Evolutionary conservation across 2,797 vertebrate species (phyloP), one percentile per base, ranked within the genome.

Genomic region (Masticophis lateralis): DNA sequence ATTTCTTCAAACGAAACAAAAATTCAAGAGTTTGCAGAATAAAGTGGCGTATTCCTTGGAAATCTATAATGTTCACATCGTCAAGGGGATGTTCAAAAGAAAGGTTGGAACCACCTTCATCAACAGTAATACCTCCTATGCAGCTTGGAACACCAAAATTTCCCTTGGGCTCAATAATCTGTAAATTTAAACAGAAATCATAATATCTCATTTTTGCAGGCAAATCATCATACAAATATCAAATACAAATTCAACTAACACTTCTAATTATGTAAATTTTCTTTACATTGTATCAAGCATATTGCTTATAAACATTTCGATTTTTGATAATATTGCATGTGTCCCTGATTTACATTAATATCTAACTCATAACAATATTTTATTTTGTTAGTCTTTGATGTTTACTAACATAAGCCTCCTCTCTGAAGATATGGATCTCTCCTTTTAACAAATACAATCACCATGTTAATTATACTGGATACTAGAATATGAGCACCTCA

Each of bases 1-100:
- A 99, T 96, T 98, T 99, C 93, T 97, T 97, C 92, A 97, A 96
- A 66, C 98, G 95, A 97, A 98, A 98, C 20, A 99, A 98, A 93
- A 98, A 66, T 96, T 99, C 98, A 95, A 99, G 96, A 69, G 99
- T 98, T 97, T 98, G 97, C 92, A 99, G 96, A 74, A 99, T 97
- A 89, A 99, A 96, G 43, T 96, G 96, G 66, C 96, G 97, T 92
- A 99, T 97, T 98, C 98, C 99, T 87, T 97, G 98, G 96, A 98
- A 96, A 95, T 99, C 98, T 94, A 98, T 97, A 92, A 98, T 93
- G n/a, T 97, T 98, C 87, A 98, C 95, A 88, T 99, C 98, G 96
- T 99, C 98, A 96, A 98, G 90, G 25, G 98, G 97, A 56, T 97
- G 91, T 63, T 98, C 98, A 92, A 98, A 99, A 87, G 96, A 97